Base-by-base conservation (phyloP, 2,888 invertebrate genomes). In the Apodemia mormo region DNA sequence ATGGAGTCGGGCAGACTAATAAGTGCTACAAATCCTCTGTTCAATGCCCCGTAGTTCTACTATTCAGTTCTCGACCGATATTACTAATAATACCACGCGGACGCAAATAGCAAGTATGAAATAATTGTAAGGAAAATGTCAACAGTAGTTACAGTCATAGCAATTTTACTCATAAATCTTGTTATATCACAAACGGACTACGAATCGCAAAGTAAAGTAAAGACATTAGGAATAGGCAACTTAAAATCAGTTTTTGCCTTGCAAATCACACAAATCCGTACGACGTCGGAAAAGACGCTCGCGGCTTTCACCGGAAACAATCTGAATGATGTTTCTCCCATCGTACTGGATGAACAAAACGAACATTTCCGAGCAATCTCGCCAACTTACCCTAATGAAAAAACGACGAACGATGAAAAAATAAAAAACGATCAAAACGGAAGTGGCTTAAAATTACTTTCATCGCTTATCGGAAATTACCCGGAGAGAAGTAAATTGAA, bases 1-100 rank as follows among this genome's bases (percentile, higher is more conserved):
- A 85, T 82, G 81, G 81, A 80, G 85, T 77, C 82, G 85, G 87
- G 92, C 92, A 92, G 92, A 92, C 92, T 84, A 79, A 85, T 86
- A 93, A 92, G 92, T 92, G 92, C 92, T 86, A 90, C 88, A 92
- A 92, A 92, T 92, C 92, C 92, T 81, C 85, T 82, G 81, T 81
- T 78, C 85, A 84, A 81, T 81, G 84, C 80, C 82, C 83, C 80
- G 72, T 80, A 78, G 80, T 81, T 76, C 72, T 65, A 76, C 33
- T 64, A 79, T 75, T 84, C 85, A 85, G 85, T 86, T 77, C 80
- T 78, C 77, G 81, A 80, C 76, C 81, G 76, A 80, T 84, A 79
- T 77, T 76, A 75, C 76, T 75, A 75, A 76, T 77, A 77, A 81
- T 78, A 78, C 76, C 80, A 72, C 76, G 75, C 76, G 75, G 73